Percentiles rank a stretch among this genome's conserved stretches.
These are phyloP conservation scores for Struthidea cinerea DNA, from an alignment of 2,113 vertebrate species.

Conservation along the genomic window DNA sequence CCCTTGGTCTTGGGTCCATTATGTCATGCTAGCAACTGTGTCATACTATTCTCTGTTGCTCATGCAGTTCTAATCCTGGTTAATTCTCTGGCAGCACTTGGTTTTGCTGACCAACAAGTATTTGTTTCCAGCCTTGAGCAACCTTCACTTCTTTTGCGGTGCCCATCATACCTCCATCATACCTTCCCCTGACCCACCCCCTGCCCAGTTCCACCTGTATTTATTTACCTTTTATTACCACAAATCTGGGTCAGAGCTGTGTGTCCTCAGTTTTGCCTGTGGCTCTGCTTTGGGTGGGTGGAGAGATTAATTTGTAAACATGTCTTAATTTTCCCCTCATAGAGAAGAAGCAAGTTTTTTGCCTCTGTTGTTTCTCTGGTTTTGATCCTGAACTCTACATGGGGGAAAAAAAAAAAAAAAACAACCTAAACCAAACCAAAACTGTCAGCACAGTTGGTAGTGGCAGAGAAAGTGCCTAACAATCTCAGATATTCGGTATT, in stretches of 20 bases:
- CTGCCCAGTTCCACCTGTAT: accelerated
- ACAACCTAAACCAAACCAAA: not conserved
- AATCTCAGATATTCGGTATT: not conserved
- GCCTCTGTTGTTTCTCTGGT: not conserved
- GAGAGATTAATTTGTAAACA: not conserved
- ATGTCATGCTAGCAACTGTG: conserved; percentile 12
- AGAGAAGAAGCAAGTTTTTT: not conserved
- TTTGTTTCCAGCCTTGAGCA: not conserved
- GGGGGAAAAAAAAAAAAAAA: not conserved
- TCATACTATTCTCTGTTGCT: not conserved
- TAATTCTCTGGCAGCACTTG: not conserved
- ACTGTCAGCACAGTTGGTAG: not conserved
- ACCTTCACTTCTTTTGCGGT: not conserved
- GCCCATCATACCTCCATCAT: not conserved
- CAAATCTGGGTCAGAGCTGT: not conserved
- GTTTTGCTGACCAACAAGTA: conserved; percentile 9
- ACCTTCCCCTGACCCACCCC: not conserved
- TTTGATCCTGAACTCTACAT: not conserved
- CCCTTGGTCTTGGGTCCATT: not conserved
- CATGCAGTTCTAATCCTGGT: conserved; percentile 46
- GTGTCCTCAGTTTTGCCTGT: not conserved
- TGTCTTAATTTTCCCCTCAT: not conserved
- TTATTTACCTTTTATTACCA: not conserved
- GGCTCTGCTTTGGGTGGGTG: not conserved
- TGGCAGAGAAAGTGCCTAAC: not conserved